A percentile compares a stretch with the other conserved stretches of the same genome.
Conservation (phyloP, 1,140 invertebrate genomes). For the Drosophila watanabei region DNA sequence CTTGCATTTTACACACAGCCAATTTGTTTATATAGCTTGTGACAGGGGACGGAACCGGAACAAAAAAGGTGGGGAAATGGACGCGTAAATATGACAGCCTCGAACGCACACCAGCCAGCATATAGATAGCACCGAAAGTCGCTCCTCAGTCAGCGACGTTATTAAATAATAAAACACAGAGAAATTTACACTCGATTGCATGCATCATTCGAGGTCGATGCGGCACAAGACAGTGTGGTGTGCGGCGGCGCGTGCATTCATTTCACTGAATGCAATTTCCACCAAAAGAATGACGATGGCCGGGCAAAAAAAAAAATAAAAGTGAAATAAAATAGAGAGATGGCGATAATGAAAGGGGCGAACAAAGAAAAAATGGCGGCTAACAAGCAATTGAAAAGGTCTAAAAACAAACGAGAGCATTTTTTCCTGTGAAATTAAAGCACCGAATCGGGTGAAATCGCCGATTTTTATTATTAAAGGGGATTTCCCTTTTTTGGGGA, state of each 20-base stretch:
- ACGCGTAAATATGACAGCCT: constrained; percentile 44
- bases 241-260: constrained; percentile 24
- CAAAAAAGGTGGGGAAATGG: constrained; percentile 32
- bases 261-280: constrained; percentile 64
- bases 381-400: constrained; percentile 65
- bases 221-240: neutral
- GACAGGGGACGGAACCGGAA: constrained; percentile 15
- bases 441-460: neutral
- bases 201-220: constrained; percentile 51
- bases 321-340: constrained; percentile 15
- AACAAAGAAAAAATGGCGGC: constrained; percentile 55
- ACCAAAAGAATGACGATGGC: constrained; percentile 31
- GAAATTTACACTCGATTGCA: constrained; percentile 72
- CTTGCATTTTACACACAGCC: constrained; percentile 40
- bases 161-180: constrained; percentile 74
- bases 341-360: constrained; percentile 64
- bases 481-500: constrained; percentile 14
- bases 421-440: constrained; percentile 33
- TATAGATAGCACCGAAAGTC: constrained; percentile 44
- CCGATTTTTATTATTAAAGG: constrained; percentile 18
- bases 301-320: constrained; percentile 7
- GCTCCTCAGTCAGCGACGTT: constrained; percentile 33
- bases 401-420: constrained; percentile 41
- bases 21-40: constrained; percentile 59
- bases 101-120: constrained; percentile 20